Base-by-base conservation (phyloP, 2,113 vertebrate genomes). In the Alexandromys fortis region DNA sequence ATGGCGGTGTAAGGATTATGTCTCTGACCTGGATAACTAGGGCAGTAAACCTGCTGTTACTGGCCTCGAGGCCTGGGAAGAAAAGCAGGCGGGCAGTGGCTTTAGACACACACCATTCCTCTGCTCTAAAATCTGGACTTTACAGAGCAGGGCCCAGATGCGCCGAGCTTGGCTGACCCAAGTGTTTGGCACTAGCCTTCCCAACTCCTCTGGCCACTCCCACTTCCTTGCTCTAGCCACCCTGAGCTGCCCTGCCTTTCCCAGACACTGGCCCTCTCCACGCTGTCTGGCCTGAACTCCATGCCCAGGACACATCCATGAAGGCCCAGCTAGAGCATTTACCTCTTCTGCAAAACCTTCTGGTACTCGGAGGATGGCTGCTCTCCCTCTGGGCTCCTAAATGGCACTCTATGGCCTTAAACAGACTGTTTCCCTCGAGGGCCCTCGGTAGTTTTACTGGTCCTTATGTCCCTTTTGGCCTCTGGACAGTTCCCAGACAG, bases 11-110 rank as follows among this genome's bases (percentile, higher is more conserved):
- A 38, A 35, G 83, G 88, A 92, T 97, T 93, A 92, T 26, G 94
- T 89, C 93, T 96, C 82, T 94, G 93, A 96, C 96, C 95, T 95
- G 94, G 96, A 93, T 93, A 96, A 89, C 42, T 94, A 61, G 16
- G 58, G 91, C 86, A 94, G 92, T 89, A 94, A 95, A 90, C 86
- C 87, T 95, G 65, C 95, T 47, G 45, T 73, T 81, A 68, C 90
- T 26, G 10, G 90, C 95, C 83, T 38, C 0, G 0, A 73, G 78
- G 47, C 19, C 16, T 0, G 30, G 49, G 76, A 67, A 95, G 78
- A 86, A 91, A 79, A 88, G 28, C 1, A 81, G 87, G 1, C 24
- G 28, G 63, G 52, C 2, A 8, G 75, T 75, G 70, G 94, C 68
- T 94, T n/a, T 28, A 19, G 89, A 38, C 0, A 13, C 81, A 38